phyloP scores from a whole-genome alignment of 2,113 vertebrate species.

The Cyanoliseus patagonus region DNA sequence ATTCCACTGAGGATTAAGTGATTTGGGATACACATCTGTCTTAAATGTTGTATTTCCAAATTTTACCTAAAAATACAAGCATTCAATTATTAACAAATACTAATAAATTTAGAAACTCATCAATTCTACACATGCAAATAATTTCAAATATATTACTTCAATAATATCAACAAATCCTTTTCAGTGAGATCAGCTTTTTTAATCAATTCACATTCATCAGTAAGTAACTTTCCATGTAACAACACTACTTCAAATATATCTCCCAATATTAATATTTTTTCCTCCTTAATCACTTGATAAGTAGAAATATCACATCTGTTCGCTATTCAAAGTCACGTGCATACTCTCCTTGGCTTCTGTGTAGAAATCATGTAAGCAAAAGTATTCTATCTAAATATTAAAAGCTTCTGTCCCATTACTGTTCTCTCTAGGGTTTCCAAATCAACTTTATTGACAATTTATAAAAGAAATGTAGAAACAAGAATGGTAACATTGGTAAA shows the following conservation, averaged over 20 bases:
- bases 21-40: conserved; percentile 96
- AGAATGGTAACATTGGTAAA: not conserved
- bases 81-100: not conserved
- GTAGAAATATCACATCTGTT: not conserved
- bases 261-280: not conserved
- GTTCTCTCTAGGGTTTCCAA: not conserved
- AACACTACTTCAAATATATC: not conserved
- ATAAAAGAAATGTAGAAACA: not conserved
- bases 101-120: not conserved
- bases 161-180: not conserved
- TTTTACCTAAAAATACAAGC: conserved; percentile 86
- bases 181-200: not conserved
- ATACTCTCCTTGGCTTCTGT: not conserved
- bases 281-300: not conserved
- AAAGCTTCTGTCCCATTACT: not conserved
- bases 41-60: conserved; percentile 99
- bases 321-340: not conserved
- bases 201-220: not conserved
- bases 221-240: not conserved
- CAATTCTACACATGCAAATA: not conserved
- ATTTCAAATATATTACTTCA: not conserved
- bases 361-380: not conserved
- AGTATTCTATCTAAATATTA: not conserved
- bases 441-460: not conserved
- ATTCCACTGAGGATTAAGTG: conserved; percentile 98